Conservation (phyloP, 1,140 invertebrate species). For the Metopolophium dirhodum region DNA sequence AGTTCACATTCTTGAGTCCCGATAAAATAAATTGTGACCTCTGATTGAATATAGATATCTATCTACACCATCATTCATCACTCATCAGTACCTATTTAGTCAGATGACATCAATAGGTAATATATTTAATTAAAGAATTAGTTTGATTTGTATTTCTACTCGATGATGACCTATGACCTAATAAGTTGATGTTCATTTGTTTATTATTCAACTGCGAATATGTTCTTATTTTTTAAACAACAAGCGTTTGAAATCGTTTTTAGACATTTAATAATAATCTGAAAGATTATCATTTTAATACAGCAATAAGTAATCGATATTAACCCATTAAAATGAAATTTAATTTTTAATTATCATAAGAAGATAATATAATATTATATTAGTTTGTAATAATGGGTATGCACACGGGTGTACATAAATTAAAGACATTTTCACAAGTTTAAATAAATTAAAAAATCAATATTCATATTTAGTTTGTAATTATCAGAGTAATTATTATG, state of each 20-base stretch:
- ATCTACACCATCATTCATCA: neutral
- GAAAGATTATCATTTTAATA: neutral
- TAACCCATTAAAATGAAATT: neutral
- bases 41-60: neutral
- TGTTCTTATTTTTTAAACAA: neutral
- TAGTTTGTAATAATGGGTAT: neutral
- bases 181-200: neutral
- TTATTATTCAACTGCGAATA: neutral
- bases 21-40: neutral
- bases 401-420: neutral
- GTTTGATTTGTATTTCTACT: neutral
- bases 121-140: neutral
- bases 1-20: neutral
- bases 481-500: neutral
- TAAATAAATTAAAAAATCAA: neutral
- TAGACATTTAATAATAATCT: neutral
- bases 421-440: neutral
- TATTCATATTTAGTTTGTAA: neutral
- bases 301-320: neutral
- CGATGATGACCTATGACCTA: neutral
- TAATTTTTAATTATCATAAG: neutral
- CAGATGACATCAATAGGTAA: neutral
- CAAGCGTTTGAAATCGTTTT: neutral
- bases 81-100: neutral
- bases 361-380: neutral